Evolutionary conservation across 2,113 vertebrate species (phyloP).

Genomic region (Halichoeres trimaculatus): DNA sequence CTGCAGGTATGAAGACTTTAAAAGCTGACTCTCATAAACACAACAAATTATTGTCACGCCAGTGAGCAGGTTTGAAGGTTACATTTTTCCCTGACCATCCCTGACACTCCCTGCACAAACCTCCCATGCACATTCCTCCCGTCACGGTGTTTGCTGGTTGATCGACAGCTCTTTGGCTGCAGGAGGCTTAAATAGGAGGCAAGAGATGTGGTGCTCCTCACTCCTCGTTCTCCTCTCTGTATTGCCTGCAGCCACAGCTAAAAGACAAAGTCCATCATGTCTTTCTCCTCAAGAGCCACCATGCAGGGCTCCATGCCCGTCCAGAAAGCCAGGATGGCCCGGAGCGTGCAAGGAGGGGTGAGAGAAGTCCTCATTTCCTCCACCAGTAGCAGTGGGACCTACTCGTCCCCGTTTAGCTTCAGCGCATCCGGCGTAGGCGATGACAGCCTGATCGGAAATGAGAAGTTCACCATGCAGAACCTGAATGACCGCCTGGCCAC

Average conservation of each 20-base stretch:
- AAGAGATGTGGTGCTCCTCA: neutral
- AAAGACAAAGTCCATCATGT: slow-evolving; percentile 22
- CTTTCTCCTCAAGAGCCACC: slow-evolving; percentile 38
- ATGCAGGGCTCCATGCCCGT: neutral
- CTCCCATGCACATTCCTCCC: slow-evolving; percentile 19
- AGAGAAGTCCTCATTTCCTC: no score
- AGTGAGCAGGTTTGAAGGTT: neutral
- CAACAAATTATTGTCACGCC: neutral
- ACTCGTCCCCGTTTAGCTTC: slow-evolving; percentile 19
- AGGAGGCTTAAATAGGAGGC: slow-evolving; percentile 46
- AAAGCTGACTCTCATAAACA: neutral
- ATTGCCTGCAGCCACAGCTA: slow-evolving; percentile 36
- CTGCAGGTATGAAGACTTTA: neutral
- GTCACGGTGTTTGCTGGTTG: slow-evolving; percentile 8
- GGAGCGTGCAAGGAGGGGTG: slow-evolving; percentile 65
- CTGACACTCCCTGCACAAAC: neutral
- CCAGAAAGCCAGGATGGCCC: neutral
- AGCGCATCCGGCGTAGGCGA: neutral
- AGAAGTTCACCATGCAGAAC: slow-evolving; percentile 84
- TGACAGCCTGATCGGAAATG: slow-evolving; percentile 59
- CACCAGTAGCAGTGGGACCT: neutral
- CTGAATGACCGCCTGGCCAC: slow-evolving; percentile 83
- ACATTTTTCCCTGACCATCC: slow-evolving; percentile 1
- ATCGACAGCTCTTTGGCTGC: slow-evolving; percentile 12
- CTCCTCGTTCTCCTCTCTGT: slow-evolving; percentile 34